Conservation (phyloP, 2,113 vertebrate species). For the Sapajus apella region DNA sequence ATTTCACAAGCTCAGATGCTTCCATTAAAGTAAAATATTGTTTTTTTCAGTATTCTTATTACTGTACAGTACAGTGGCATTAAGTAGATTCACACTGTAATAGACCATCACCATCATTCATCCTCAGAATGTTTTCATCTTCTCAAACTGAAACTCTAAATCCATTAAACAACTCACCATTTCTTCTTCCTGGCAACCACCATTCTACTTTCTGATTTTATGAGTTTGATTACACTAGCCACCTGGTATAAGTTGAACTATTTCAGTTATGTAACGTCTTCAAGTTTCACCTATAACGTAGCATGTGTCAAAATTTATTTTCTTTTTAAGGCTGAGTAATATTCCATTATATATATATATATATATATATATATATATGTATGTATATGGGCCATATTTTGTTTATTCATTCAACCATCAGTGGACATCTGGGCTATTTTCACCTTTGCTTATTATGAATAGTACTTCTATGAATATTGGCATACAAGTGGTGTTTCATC, state of each 20-base stretch:
- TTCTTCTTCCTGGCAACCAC: neutral
- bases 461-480: neutral
- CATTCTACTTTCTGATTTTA: neutral
- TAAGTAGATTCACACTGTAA: neutral
- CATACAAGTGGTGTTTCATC: neutral
- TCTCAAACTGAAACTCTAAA: neutral
- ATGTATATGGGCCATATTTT: neutral
- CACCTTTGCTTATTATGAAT: neutral
- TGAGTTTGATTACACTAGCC: neutral
- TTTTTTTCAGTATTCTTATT: neutral
- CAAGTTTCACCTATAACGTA: neutral
- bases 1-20: neutral
- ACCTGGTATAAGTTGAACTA: neutral
- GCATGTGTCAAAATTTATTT: neutral
- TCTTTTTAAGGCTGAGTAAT: neutral
- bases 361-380: neutral
- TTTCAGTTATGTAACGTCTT: neutral
- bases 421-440: neutral
- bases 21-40: slow-evolving; percentile 15
- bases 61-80: neutral
- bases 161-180: neutral
- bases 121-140: neutral
- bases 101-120: no score
- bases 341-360: neutral
- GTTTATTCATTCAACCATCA: neutral